Evolutionary conservation across 37 sponge, comb jelly and placozoan species (phyloP), one percentile per base, ranked within the genome.

Genomic region (Chondrilla cf. caribensis): DNA sequence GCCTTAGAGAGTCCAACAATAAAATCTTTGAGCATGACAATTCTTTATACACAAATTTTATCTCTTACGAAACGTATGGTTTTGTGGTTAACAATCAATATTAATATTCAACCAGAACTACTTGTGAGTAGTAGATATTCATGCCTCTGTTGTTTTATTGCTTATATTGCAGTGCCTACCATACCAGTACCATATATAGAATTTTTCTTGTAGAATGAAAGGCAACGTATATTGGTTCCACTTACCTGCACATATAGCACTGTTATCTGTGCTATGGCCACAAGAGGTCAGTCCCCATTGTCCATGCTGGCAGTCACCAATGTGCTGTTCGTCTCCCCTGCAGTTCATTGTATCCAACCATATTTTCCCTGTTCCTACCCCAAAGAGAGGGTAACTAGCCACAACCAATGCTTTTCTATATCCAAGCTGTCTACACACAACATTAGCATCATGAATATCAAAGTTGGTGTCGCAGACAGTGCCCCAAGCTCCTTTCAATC

Each of bases 391-490:
- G 29, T 17, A 8, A 33, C 68, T 67, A 1, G 7, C 1, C 29
- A 33, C 68, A 29, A 33, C 68, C 29, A 4, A 28, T 33, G 33
- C 68, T 3, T 28, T 29, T 17, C 7, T 2, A 29, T 67, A 67
- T 6, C 68, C 68, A 28, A 67, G 32, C 4, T 67, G 68, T 72
- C 78, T 77, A 83, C 89, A 91, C 0, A 82, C 76, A 31, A 92
- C 93, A 19, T 43, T 44, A 38, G 89, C 89, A 83, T 85, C 90
- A 32, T 78, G 65, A 2, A 85, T 37, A 58, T 85, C 84, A 83
- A 83, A 92, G 40, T 62, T 38, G 58, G 83, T 80, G 71, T 86
- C 81, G 64, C 93, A 92, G 17, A 92, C 83, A 62, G 87, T 77
- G 31, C 89, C 89, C 93, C 89, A 92, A 36, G 59, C 68, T 22